These are phyloP conservation scores for Synaphobranchus kaupii DNA, from an alignment of 2,797 vertebrate genomes.

Conservation along the genomic window DNA sequence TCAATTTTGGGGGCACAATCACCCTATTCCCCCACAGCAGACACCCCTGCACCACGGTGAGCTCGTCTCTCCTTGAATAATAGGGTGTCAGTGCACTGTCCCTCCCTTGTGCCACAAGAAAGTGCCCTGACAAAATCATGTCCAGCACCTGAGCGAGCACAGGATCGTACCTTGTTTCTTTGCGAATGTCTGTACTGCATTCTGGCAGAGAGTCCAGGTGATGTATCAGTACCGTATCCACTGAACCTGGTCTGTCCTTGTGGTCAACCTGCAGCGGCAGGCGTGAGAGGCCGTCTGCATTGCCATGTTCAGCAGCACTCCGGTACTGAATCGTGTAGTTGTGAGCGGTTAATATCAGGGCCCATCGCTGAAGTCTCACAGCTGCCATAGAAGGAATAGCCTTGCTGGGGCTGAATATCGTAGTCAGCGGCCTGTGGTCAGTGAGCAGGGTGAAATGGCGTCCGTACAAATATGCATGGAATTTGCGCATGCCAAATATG, in stretches of 20 bases:
- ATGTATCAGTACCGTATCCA: too few relatives aligned
- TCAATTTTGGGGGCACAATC: background rate
- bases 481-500: constrained; percentile 42
- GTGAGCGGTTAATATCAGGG: too few relatives aligned
- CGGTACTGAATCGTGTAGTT: too few relatives aligned
- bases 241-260: too few relatives aligned
- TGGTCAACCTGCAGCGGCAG: too few relatives aligned
- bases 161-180: background rate
- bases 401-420: constrained; percentile 22
- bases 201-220: too few relatives aligned
- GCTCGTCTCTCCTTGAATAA: constrained; percentile 8
- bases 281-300: too few relatives aligned
- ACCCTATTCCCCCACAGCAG: constrained; percentile 22
- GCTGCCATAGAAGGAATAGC: constrained; percentile 9
- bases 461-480: constrained; percentile 42
- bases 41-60: background rate
- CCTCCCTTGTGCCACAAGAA: background rate
- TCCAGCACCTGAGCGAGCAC: background rate
- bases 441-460: constrained; percentile 39
- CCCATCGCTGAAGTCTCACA: background rate
- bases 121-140: background rate
- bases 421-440: constrained; percentile 26
- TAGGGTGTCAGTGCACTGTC: background rate
- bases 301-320: too few relatives aligned
- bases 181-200: background rate